Evolutionary conservation across 2,888 invertebrate species (phyloP).

Genomic region (Chloroclysta siterata): DNA sequence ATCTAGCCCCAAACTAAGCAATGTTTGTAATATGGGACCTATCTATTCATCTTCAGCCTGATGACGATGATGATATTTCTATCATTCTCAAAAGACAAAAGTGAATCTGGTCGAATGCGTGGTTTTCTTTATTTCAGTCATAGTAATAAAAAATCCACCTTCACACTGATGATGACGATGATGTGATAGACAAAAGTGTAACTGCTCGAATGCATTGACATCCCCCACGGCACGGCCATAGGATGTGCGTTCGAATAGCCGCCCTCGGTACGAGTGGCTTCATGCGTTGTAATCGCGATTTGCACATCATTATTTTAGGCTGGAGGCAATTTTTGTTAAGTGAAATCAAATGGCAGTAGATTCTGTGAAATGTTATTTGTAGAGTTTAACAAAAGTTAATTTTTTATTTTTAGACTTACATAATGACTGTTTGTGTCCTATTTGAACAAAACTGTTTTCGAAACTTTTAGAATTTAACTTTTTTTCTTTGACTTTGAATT

Average conservation of each 20-base stretch:
- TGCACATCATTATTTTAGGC: slow-evolving; percentile 52
- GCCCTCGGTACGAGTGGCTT: slow-evolving; percentile 53
- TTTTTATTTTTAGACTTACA: no score
- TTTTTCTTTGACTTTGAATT: no score
- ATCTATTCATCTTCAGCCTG: no score
- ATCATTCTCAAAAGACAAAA: no score
- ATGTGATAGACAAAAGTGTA: slow-evolving; percentile 51
- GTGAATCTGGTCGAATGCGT: no score
- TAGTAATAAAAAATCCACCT: neutral
- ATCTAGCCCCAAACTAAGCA: no score
- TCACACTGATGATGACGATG: neutral
- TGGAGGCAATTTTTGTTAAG: slow-evolving; percentile 44
- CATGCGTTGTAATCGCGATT: slow-evolving; percentile 55
- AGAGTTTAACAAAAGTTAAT: neutral
- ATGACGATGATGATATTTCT: no score
- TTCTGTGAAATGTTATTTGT: neutral
- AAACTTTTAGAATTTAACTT: no score
- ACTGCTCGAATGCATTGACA: slow-evolving; percentile 58
- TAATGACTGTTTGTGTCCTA: no score
- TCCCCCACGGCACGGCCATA: slow-evolving; percentile 51
- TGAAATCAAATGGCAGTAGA: slow-evolving; percentile 38
- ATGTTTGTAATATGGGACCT: no score
- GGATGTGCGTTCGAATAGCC: slow-evolving; percentile 69
- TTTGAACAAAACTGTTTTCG: no score
- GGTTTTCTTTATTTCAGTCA: no score